These are phyloP conservation scores for Pristis pectinata DNA, from an alignment of 2,797 vertebrate genomes.

Conservation along the genomic window DNA sequence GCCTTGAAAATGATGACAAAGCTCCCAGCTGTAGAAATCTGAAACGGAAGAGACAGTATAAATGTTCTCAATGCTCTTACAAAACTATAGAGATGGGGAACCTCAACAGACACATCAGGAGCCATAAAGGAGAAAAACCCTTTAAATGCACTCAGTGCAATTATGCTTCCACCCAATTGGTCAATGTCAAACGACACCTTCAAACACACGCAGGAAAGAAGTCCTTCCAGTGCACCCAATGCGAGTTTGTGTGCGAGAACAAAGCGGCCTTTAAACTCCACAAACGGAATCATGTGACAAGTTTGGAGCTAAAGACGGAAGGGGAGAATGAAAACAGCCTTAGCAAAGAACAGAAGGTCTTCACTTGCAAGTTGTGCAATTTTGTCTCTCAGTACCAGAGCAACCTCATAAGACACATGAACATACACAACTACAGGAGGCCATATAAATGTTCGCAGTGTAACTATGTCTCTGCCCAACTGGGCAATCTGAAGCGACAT, in stretches of 20 bases:
- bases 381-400: conserved; percentile 35
- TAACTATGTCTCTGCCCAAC: conserved; percentile 30
- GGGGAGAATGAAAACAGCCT: not conserved
- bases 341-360: conserved; percentile 28
- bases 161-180: conserved; percentile 58
- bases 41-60: conserved; percentile 25
- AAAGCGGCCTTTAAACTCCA: conserved; percentile 20
- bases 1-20: not conserved
- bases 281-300: not conserved
- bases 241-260: conserved; percentile 39
- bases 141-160: conserved; percentile 63
- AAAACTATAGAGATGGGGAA: conserved; percentile 19
- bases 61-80: conserved; percentile 25
- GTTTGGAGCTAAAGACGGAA: not conserved
- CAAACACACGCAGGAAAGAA: conserved; percentile 52
- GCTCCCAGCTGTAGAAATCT: not conserved
- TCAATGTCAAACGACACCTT: conserved; percentile 57
- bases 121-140: conserved; percentile 70
- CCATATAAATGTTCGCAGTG: conserved; percentile 36
- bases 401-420: conserved; percentile 38
- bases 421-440: conserved; percentile 32
- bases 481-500: conserved; percentile 27
- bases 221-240: conserved; percentile 42
- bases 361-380: conserved; percentile 30
- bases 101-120: conserved; percentile 30